Percentiles rank a stretch among this genome's conserved stretches.
Evolutionary conservation across 1,140 invertebrate genomes (phyloP).

Genomic region (Caerostris darwini): DNA sequence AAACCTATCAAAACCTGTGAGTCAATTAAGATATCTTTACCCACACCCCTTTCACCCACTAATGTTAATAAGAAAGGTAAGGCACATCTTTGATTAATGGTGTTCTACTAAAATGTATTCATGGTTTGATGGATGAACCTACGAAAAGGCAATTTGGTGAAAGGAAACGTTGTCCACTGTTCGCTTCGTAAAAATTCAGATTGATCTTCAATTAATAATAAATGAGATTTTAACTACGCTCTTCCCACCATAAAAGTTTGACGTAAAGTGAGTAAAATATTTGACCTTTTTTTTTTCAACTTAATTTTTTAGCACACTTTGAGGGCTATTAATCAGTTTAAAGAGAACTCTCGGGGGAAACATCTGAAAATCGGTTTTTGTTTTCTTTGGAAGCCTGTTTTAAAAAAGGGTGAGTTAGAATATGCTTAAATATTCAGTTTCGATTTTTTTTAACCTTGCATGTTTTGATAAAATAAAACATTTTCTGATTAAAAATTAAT

Average conservation of each 20-base stretch:
- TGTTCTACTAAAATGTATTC: background rate
- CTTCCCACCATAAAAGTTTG: background rate
- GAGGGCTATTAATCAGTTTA: background rate
- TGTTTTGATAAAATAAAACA: too few relatives aligned
- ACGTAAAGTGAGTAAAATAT: background rate
- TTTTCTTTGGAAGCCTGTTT: background rate
- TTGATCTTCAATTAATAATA: constrained; percentile 20
- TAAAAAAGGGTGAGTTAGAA: too few relatives aligned
- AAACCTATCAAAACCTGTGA: background rate
- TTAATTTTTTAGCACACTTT: background rate
- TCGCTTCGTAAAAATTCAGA: background rate
- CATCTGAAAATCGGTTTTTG: background rate
- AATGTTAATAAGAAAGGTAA: background rate
- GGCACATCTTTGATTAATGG: background rate
- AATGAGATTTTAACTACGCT: constrained; percentile 28
- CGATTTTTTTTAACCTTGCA: too few relatives aligned
- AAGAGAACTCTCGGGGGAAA: background rate
- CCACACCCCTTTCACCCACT: background rate
- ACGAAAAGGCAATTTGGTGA: constrained; percentile 5
- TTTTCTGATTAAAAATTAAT: too few relatives aligned
- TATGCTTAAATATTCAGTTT: too few relatives aligned
- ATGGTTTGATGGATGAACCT: constrained; percentile 21
- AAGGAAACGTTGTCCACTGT: constrained; percentile 18
- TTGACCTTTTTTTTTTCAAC: background rate
- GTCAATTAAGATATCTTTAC: background rate